phyloP scores from a whole-genome alignment of 1,140 invertebrate species.

The Pogonus chalceus region DNA sequence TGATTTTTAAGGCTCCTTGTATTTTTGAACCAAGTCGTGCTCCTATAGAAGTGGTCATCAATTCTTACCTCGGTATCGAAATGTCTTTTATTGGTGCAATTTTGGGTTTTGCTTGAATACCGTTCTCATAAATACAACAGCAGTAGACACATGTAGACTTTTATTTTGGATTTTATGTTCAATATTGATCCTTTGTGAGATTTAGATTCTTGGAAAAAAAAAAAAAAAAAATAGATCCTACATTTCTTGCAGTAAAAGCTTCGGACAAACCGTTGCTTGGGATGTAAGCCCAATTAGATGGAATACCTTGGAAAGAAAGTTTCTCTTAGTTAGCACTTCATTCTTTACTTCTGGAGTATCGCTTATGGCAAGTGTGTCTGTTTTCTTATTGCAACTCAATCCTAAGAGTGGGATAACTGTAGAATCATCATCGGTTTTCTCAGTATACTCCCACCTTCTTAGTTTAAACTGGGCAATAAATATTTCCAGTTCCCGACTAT shows the following conservation, averaged over 20 bases:
- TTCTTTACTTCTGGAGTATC: neutral
- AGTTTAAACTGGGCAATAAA: conserved; percentile 25
- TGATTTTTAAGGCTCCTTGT: neutral
- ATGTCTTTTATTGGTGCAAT: conserved; percentile 26
- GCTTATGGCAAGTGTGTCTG: conserved; percentile 15
- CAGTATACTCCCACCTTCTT: conserved; percentile 21
- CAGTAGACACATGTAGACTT: conserved; percentile 21
- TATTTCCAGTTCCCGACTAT: conserved; percentile 16
- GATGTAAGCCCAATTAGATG: neutral
- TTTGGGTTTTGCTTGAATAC: conserved; percentile 23
- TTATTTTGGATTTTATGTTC: conserved; percentile 6
- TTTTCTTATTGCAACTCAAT: conserved; percentile 16
- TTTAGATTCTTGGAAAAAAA: conserved; percentile 16
- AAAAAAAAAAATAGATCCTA: conserved; percentile 13
- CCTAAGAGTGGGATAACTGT: conserved; percentile 9
- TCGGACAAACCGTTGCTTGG: neutral
- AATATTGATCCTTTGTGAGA: conserved; percentile 16
- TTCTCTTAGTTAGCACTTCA: neutral
- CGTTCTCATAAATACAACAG: conserved; percentile 22
- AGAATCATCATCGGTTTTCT: conserved; percentile 17
- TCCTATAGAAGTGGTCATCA: conserved; percentile 29
- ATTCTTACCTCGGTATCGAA: conserved; percentile 29
- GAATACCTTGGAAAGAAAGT: neutral
- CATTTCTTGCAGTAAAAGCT: no score
- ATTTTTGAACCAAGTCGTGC: conserved; percentile 18